Conservation (phyloP, 2,797 vertebrate species). For the Neoniphon sammara region DNA sequence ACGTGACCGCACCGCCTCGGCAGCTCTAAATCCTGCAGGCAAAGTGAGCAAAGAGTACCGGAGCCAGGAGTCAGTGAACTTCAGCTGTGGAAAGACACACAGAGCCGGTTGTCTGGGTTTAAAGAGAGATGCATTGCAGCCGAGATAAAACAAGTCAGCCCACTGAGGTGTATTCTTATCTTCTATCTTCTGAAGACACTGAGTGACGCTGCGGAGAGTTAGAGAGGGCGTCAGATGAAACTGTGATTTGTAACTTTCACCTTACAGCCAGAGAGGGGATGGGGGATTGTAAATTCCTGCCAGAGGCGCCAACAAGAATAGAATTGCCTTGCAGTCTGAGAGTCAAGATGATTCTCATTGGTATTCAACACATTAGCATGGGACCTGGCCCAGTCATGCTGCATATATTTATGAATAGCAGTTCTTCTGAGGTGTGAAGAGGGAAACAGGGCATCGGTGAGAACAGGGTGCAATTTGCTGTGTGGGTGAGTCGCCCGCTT, state of each 20-base stretch:
- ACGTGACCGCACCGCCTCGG: constrained; percentile 48
- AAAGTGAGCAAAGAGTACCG: constrained; percentile 25
- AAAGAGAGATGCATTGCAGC: constrained; percentile 40
- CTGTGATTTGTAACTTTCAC: constrained; percentile 71
- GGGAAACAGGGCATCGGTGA: constrained; percentile 37
- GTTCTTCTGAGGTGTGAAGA: constrained; percentile 63
- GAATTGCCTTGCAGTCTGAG: constrained; percentile 22
- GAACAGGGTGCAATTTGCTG: constrained; percentile 50
- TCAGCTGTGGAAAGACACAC: constrained; percentile 11
- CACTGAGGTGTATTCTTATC: constrained; percentile 59
- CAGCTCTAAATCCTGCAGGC: constrained; percentile 22
- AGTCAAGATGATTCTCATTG: constrained; percentile 61
- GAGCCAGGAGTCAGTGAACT: constrained; percentile 49
- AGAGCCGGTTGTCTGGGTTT: constrained; percentile 23
- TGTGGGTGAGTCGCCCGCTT: constrained; percentile 36
- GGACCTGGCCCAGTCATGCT: constrained; percentile 54
- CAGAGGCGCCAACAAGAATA: constrained; percentile 52
- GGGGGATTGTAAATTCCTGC: constrained; percentile 60
- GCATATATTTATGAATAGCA: constrained; percentile 72
- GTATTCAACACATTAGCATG: constrained; percentile 66
- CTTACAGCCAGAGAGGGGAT: constrained; percentile 44
- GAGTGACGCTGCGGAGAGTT: constrained; percentile 55
- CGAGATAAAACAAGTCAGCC: constrained; percentile 50
- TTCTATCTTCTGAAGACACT: constrained; percentile 54
- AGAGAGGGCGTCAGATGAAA: constrained; percentile 55